These are phyloP conservation scores for Sialia sialis DNA, from an alignment of 2,113 vertebrate genomes.

Conservation along the genomic window DNA sequence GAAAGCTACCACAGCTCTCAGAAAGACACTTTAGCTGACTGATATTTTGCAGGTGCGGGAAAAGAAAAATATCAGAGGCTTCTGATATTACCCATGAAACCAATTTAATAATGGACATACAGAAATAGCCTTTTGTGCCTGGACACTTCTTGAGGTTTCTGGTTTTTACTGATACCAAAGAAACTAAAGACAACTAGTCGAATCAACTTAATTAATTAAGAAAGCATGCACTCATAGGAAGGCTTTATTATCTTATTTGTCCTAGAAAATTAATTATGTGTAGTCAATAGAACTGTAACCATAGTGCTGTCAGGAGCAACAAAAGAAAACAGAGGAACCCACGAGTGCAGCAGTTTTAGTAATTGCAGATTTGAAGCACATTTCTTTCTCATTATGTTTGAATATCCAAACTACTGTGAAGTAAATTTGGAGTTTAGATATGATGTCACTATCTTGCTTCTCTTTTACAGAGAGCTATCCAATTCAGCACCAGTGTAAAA, in stretches of 20 bases:
- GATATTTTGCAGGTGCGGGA: neutral
- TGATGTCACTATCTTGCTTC: neutral
- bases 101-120: neutral
- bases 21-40: neutral
- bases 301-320: neutral
- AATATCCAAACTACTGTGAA: neutral
- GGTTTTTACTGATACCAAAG: neutral
- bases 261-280: constrained; percentile 6
- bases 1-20: neutral
- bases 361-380: neutral
- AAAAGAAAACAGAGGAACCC: neutral
- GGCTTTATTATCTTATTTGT: neutral
- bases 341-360: neutral
- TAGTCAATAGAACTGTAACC: neutral
- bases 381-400: neutral
- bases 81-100: neutral
- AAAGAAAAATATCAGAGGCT: neutral
- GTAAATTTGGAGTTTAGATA: neutral
- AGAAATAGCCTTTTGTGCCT: neutral
- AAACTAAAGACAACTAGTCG: neutral
- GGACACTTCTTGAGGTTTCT: neutral
- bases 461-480: neutral
- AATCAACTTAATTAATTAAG: neutral
- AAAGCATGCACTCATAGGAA: neutral
- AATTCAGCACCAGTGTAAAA: neutral